Evolutionary conservation across 2,888 invertebrate species (phyloP).

Genomic region (Acheta domesticus): DNA sequence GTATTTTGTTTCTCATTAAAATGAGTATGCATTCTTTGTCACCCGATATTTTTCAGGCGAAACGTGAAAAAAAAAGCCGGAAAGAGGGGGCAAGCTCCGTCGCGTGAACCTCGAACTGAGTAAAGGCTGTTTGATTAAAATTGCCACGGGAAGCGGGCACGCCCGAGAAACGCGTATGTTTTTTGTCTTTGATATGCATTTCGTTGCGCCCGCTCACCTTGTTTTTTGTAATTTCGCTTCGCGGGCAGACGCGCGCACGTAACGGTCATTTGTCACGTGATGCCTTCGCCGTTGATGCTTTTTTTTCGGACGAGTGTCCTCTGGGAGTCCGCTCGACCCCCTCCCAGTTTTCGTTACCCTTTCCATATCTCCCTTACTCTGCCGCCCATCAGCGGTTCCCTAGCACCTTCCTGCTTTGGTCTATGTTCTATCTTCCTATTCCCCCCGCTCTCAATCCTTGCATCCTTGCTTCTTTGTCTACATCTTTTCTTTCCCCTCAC

Average conservation of each 20-base stretch:
- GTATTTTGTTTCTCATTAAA: slow-evolving; percentile 18
- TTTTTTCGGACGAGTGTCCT: too few relatives aligned
- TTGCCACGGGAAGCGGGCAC: not conserved
- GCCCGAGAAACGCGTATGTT: not conserved
- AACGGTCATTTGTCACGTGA: slow-evolving; percentile 18
- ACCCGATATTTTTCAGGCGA: not conserved
- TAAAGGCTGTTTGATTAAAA: slow-evolving; percentile 2
- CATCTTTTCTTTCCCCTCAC: too few relatives aligned
- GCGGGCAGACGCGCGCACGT: not conserved
- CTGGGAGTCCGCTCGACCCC: too few relatives aligned
- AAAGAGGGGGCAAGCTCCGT: not conserved
- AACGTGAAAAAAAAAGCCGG: not conserved
- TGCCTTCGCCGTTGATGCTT: not conserved
- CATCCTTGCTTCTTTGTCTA: too few relatives aligned
- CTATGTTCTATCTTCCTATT: too few relatives aligned
- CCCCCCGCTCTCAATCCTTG: too few relatives aligned
- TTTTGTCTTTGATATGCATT: not conserved
- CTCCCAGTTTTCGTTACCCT: too few relatives aligned
- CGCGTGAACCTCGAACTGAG: not conserved
- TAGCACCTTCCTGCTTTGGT: too few relatives aligned
- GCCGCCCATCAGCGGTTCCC: too few relatives aligned
- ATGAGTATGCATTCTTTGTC: slow-evolving; percentile 9
- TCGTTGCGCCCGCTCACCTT: not conserved
- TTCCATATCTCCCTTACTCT: too few relatives aligned
- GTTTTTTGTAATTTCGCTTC: not conserved